A percentile compares a stretch with the other conserved stretches of the same genome.
Conservation (phyloP, 2,797 vertebrate genomes). For the Gobionotothen gibberifrons region DNA sequence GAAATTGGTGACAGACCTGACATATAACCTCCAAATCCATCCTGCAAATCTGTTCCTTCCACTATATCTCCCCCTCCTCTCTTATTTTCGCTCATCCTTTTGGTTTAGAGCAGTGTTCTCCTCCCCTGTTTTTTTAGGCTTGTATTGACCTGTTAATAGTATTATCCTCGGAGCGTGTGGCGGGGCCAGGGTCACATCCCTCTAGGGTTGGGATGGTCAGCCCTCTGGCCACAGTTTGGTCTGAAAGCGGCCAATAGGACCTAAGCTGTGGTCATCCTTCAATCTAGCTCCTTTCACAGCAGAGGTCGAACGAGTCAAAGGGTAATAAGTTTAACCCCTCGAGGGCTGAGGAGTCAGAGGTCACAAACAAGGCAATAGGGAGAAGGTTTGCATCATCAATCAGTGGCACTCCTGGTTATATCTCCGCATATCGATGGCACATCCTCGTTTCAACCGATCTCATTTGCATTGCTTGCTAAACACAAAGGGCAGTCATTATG, state of each 20-base stretch:
- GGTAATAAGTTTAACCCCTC: constrained; percentile 94
- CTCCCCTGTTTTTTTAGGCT: constrained; percentile 38
- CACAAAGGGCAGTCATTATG: constrained; percentile 54
- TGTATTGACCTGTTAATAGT: constrained; percentile 82
- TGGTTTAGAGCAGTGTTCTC: constrained; percentile 42
- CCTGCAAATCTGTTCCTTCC: constrained; percentile 53
- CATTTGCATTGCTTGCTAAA: constrained; percentile 73
- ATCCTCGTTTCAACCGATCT: constrained; percentile 59
- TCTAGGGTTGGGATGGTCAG: constrained; percentile 75
- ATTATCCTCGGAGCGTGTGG: constrained; percentile 81
- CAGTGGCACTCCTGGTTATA: constrained; percentile 77
- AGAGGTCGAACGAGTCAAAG: constrained; percentile 91
- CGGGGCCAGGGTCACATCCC: constrained; percentile 82
- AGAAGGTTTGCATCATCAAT: constrained; percentile 84
- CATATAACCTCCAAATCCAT: constrained; percentile 46
- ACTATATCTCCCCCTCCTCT: constrained; percentile 42
- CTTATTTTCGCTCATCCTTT: constrained; percentile 56
- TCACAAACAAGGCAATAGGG: constrained; percentile 88
- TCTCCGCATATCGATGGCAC: constrained; percentile 71
- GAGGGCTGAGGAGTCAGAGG: constrained; percentile 87
- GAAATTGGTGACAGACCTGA: constrained; percentile 42
- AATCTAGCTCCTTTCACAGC: constrained; percentile 89
- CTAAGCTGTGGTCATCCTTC: constrained; percentile 90
- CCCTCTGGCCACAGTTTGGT: constrained; percentile 81
- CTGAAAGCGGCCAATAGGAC: constrained; percentile 86